Percentiles rank a stretch among this genome's conserved stretches.
phyloP scores from a whole-genome alignment of 2,797 vertebrate species.

The Borostomias antarcticus region DNA sequence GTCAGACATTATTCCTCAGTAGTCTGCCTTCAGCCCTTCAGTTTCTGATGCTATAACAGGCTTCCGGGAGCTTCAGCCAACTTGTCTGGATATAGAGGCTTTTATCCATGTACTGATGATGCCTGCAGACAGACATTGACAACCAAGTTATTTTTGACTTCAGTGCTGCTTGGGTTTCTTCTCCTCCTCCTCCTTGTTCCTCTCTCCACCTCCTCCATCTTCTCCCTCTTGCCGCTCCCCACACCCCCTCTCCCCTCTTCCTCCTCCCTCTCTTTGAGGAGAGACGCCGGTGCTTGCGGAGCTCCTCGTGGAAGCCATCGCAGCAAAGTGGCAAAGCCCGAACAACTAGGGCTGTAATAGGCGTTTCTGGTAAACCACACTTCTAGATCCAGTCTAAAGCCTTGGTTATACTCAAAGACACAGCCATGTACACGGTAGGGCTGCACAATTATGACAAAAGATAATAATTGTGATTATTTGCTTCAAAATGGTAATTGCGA shows the following conservation, averaged over 20 bases:
- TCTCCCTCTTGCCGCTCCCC: not conserved
- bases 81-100: no score
- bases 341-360: slow-evolving; percentile 51
- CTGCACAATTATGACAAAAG: no score
- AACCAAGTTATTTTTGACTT: slow-evolving; percentile 26
- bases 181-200: slow-evolving; percentile 10
- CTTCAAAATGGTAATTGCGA: no score
- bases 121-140: not conserved
- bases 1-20: no score
- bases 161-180: slow-evolving; percentile 44
- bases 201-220: not conserved
- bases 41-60: no score
- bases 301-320: slow-evolving; percentile 47
- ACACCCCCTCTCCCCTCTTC: not conserved
- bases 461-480: no score
- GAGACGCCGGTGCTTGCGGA: slow-evolving; percentile 51
- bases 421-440: no score
- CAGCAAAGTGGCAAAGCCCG: slow-evolving; percentile 49
- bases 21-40: no score
- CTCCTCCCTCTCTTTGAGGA: slow-evolving; percentile 29
- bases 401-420: no score
- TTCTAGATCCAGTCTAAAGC: no score
- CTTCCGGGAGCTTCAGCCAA: no score
- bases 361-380: slow-evolving; percentile 42
- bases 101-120: slow-evolving; percentile 37